Base-by-base conservation (phyloP, 1,140 invertebrate species). In the Listronotus bonariensis region DNA sequence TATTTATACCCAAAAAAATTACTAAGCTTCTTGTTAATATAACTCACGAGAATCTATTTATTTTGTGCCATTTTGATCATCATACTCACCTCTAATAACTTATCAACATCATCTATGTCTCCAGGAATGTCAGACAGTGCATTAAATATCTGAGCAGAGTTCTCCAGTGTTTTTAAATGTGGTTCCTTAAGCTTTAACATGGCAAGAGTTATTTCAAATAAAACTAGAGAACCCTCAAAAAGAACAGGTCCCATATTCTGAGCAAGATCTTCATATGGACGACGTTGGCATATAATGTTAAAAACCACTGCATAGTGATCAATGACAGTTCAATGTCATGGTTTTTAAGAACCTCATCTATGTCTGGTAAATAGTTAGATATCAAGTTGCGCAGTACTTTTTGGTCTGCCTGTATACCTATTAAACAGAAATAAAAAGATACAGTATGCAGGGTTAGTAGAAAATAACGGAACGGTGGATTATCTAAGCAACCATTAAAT, bases 121-220 rank as follows among this genome's bases (percentile, higher is more conserved):
- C 92, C 92, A 61, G 96, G 96, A 74, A 97, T 93, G 77, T 97
- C 93, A 8, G 95, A 97, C 1, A 99, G 81, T 11, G 92, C 92
- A 81, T 98, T 98, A 78, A 98, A 98, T 75, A 99, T 97, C 82
- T 97, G 92, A 17, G 95, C 95, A 5, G 95, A 97, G 80, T 96
- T 96, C 76, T 94, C 92, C 68, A 95, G 81, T 68, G 87, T 83
- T 67, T 87, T 88, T 14, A 96, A 82, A 73, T 93, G 89, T 46
- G 86, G 84, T 80, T 96, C 94, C 88, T 90, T 95, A 67, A 96
- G 89, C 82, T 96, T 96, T 7, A 98, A 81, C 92, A 98, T 96
- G 59, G 93, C 95, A 62, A 98, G 82, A 1, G 93, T 96, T 8
- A 97, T 86, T 85, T 98, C 93, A 79, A 99, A 99, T n/a, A 99